Evolutionary conservation across 2,113 vertebrate genomes (phyloP), one percentile per base, ranked within the genome.

Genomic region (Catagonus wagneri): DNA sequence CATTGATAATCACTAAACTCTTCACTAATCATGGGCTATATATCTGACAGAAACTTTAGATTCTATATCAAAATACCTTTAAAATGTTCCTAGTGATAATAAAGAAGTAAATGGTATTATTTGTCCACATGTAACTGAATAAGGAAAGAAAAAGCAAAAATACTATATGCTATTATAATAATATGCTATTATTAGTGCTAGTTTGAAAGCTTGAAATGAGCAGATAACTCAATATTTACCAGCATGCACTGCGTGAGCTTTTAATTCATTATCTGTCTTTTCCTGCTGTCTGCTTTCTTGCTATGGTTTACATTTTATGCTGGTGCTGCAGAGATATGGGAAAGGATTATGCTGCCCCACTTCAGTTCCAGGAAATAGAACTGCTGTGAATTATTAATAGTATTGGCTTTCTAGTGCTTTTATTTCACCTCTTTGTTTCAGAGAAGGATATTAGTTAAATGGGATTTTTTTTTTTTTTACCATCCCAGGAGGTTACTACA

Each of bases 381-480:
- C 44, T 94, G n/a, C 69, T 84, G 89, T 98, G 96, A 97, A 97
- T 97, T 98, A 97, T 97, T 97, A 93, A 96, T 93, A 91, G 54
- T 92, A 90, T 96, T 93, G 63, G 78, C 91, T 90, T 97, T 96
- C 79, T 92, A 91, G 94, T 89, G 69, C 89, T 96, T 96, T 97
- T 88, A 96, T 93, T 94, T 94, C 32, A 86, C 44, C 25, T 96
- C 94, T 95, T 89, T 86, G 83, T 91, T 96, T 96, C 96, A 96
- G 75, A 86, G 69, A 86, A 94, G 34, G 44, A 66, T 96, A 94
- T 95, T 81, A 50, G 65, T 92, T 89, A 96, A 90, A 94, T 96
- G 74, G 68, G 81, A 50, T 75, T 96, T 96, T 96, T 93, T 71
- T 89, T 8, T 0, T 19, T 29, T 61, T 69, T 66, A 39, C 90